Evolutionary conservation across 2,113 vertebrate genomes (phyloP).

Genomic region (Neogobius melanostomus): DNA sequence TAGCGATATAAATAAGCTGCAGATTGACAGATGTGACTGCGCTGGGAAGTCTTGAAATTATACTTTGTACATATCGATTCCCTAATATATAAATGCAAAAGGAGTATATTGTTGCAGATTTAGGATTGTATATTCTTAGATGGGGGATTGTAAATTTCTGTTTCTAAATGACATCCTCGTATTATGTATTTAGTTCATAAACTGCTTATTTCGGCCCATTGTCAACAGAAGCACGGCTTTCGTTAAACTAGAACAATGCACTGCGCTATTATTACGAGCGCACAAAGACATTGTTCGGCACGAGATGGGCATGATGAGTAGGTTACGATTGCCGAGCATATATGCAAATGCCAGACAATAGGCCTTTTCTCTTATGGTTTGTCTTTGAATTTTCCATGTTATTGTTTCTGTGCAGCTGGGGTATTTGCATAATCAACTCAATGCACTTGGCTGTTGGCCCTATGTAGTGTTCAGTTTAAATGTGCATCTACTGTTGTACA

Average conservation of each 20-base stretch:
- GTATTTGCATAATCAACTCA: conserved; percentile 73
- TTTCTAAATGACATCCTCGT: conserved; percentile 10
- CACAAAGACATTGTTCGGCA: conserved; percentile 62
- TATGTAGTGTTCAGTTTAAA: conserved; percentile 39
- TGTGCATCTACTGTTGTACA: conserved; percentile 25
- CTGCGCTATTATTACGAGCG: conserved; percentile 55
- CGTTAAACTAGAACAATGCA: conserved; percentile 61
- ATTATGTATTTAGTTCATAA: conserved; percentile 36
- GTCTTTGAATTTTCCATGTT: conserved; percentile 68
- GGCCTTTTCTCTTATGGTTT: conserved; percentile 57
- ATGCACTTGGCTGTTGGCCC: conserved; percentile 61
- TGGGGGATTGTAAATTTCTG: conserved; percentile 18
- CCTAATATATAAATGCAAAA: conserved; percentile 8
- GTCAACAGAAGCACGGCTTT: conserved; percentile 28
- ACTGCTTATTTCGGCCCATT: conserved; percentile 23
- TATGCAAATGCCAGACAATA: conserved; percentile 70
- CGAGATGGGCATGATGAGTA: conserved; percentile 65
- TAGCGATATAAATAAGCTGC: conserved; percentile 17
- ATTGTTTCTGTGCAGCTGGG: conserved; percentile 72
- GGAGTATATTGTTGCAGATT: conserved; percentile 7
- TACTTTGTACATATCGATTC: conserved; percentile 14
- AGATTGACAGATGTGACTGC: conserved; percentile 13
- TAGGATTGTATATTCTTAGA: not conserved
- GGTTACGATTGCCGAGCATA: conserved; percentile 70
- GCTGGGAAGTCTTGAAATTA: conserved; percentile 10